Conservation (phyloP, 1,140 invertebrate genomes). For the Drosophila saltans region DNA sequence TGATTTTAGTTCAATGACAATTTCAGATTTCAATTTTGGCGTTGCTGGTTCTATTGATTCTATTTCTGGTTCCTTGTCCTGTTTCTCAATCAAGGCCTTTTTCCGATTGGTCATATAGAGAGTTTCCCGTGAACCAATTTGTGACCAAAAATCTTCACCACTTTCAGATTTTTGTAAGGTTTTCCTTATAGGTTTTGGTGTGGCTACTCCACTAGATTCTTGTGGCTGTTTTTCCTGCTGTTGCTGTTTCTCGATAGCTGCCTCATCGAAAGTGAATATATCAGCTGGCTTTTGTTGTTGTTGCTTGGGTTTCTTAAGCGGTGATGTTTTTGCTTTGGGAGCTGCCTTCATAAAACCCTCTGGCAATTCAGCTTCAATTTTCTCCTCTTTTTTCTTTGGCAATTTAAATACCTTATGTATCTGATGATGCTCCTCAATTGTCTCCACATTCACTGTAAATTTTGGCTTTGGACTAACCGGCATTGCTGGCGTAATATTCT, state of each 20-base stretch:
- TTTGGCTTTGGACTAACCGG: slow-evolving; percentile 60
- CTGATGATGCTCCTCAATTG: slow-evolving; percentile 75
- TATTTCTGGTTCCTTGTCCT: slow-evolving; percentile 30
- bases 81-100: slow-evolving; percentile 54
- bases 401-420: slow-evolving; percentile 76
- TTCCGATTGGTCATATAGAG: slow-evolving; percentile 81
- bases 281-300: slow-evolving; percentile 55
- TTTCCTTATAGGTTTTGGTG: slow-evolving; percentile 66
- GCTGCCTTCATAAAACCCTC: slow-evolving; percentile 72
- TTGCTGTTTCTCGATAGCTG: slow-evolving; percentile 47
- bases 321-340: slow-evolving; percentile 64
- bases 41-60: slow-evolving; percentile 16
- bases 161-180: slow-evolving; percentile 73
- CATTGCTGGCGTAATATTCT: slow-evolving; percentile 5
- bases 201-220: slow-evolving; percentile 57
- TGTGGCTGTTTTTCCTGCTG: slow-evolving; percentile 20
- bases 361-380: slow-evolving; percentile 36
- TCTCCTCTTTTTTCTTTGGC: slow-evolving; percentile 72
- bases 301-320: slow-evolving; percentile 48
- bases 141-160: slow-evolving; percentile 81
- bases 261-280: slow-evolving; percentile 73
- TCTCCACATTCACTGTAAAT: slow-evolving; percentile 73
- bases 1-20: slow-evolving; percentile 52
- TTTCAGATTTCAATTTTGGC: slow-evolving; percentile 50
- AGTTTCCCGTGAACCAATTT: slow-evolving; percentile 75